Evolutionary conservation across 2,797 vertebrate species (phyloP).

Genomic region (Dicrostonyx torquatus): DNA sequence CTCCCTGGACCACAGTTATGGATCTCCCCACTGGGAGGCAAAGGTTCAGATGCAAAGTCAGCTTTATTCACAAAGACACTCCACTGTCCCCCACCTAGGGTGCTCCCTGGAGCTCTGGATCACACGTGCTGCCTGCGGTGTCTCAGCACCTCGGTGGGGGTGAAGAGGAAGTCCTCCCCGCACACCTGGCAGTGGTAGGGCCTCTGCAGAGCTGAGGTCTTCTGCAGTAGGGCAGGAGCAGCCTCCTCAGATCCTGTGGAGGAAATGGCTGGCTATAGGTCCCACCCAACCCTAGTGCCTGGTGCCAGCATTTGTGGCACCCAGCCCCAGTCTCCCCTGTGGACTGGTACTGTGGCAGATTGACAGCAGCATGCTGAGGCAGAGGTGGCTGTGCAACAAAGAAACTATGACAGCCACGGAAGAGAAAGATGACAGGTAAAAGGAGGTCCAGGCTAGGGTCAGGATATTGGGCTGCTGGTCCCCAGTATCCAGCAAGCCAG

Average conservation of each 20-base stretch:
- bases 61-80: not conserved
- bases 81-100: not conserved
- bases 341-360: not conserved
- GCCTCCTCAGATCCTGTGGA: not conserved
- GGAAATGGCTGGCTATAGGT: not conserved
- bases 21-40: not conserved
- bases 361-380: not conserved
- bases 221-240: not conserved
- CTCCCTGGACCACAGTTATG: not conserved
- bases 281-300: not conserved
- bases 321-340: not conserved
- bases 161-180: not conserved
- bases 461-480: not conserved
- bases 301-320: not conserved
- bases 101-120: not conserved
- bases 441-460: not conserved
- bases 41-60: not conserved
- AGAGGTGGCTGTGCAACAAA: not conserved
- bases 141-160: not conserved
- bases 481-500: not conserved
- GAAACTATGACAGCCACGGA: not conserved
- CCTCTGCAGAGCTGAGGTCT: not conserved
- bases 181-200: slow-evolving; percentile 14
- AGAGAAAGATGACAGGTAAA: not conserved
- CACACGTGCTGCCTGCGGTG: not conserved